Conservation (phyloP, 1,140 invertebrate species). For the Drosophila saltans region DNA sequence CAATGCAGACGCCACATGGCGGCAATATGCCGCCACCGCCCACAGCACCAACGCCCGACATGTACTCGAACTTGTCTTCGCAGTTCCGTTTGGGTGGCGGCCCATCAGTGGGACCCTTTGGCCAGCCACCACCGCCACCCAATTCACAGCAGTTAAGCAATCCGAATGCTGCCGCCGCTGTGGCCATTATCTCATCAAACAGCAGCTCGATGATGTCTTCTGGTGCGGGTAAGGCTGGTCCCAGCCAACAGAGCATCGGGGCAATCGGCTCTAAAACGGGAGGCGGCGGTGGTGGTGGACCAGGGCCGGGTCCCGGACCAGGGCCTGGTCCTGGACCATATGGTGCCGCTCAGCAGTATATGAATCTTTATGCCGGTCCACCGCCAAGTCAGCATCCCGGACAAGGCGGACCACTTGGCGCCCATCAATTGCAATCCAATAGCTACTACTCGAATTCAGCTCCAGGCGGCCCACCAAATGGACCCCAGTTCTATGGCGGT, state of each 20-base stretch:
- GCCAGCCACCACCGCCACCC: conserved; percentile 84
- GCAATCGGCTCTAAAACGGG: conserved; percentile 90
- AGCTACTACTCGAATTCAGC: conserved; percentile 85
- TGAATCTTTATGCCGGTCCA: conserved; percentile 81
- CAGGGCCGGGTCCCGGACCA: conserved; percentile 73
- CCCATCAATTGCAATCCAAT: conserved; percentile 86
- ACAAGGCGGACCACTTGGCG: conserved; percentile 80
- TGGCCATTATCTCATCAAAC: conserved; percentile 90
- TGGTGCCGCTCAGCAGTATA: conserved; percentile 81
- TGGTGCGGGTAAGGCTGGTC: conserved; percentile 89
- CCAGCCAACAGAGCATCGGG: conserved; percentile 90
- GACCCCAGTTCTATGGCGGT: conserved; percentile 78
- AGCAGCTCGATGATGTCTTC: conserved; percentile 94
- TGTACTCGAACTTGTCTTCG: conserved; percentile 91
- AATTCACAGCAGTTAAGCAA: conserved; percentile 89
- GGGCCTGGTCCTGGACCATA: conserved; percentile 69
- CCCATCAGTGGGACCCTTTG: conserved; percentile 86
- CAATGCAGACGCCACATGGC: conserved; percentile 78
- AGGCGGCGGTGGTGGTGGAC: conserved; percentile 82
- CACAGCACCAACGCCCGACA: conserved; percentile 88
- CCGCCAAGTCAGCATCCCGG: conserved; percentile 84
- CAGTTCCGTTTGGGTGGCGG: conserved; percentile 89
- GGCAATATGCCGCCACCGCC: conserved; percentile 86
- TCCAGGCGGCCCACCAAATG: conserved; percentile 84
- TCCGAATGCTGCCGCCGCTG: conserved; percentile 89